phyloP scores from a whole-genome alignment of 1,140 invertebrate species.

The Philaenus spumarius region DNA sequence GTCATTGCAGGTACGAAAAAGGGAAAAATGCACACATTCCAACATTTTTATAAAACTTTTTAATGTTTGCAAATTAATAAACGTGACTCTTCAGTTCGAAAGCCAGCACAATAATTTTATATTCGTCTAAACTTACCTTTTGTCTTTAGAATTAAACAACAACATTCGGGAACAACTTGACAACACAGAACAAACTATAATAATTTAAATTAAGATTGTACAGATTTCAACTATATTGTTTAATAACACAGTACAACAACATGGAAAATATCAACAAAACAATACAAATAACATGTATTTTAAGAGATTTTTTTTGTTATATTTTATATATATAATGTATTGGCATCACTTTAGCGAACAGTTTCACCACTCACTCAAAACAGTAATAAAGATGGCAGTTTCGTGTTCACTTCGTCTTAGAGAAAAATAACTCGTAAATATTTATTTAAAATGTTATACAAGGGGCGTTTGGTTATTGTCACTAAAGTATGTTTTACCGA shows the following conservation, averaged over 20 bases:
- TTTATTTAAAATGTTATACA: too few relatives aligned
- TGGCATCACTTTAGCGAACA: background rate
- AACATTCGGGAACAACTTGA: constrained; percentile 10
- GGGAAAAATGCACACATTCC: too few relatives aligned
- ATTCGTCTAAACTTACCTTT: background rate
- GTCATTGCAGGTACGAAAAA: too few relatives aligned
- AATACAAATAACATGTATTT: constrained; percentile 11
- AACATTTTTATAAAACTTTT: constrained; percentile 18
- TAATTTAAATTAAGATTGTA: constrained; percentile 13
- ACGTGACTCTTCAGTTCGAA: constrained; percentile 14
- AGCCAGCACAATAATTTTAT: constrained; percentile 5
- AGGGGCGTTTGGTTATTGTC: constrained; percentile 13
- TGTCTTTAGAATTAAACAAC: background rate
- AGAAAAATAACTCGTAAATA: too few relatives aligned
- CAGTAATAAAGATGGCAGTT: constrained; percentile 17
- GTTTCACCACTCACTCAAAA: constrained; percentile 7
- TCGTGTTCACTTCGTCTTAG: constrained; percentile 13
- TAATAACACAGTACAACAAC: constrained; percentile 17
- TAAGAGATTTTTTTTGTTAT: constrained; percentile 4
- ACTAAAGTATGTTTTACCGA: constrained; percentile 10
- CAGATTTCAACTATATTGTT: constrained; percentile 15
- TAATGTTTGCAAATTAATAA: constrained; percentile 19
- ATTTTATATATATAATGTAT: constrained; percentile 10
- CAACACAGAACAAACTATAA: constrained; percentile 16
- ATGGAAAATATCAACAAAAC: constrained; percentile 16